phyloP scores from a whole-genome alignment of 2,113 vertebrate genomes.

The Mixornis gularis region DNA sequence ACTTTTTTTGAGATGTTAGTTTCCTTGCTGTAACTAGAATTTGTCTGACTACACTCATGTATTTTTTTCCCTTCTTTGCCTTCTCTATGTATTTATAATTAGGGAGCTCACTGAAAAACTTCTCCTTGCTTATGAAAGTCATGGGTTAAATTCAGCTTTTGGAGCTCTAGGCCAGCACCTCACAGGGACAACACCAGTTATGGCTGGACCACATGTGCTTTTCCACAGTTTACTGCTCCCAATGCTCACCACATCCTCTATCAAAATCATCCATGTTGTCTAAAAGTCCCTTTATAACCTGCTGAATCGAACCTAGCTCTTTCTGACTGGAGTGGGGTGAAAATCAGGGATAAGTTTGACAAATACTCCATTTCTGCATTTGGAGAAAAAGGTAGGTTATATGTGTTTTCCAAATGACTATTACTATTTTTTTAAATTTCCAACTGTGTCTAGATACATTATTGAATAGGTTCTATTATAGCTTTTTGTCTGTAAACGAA shows the following conservation, averaged over 20 bases:
- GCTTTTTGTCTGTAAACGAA: neutral
- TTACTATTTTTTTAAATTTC: neutral
- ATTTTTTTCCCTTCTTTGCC: neutral
- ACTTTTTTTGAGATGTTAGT: neutral
- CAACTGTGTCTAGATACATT: neutral
- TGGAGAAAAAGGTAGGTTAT: neutral
- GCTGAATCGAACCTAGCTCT: neutral
- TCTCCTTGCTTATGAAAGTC: neutral
- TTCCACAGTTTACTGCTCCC: neutral
- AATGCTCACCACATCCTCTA: neutral
- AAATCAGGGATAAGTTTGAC: neutral
- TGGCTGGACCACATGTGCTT: neutral
- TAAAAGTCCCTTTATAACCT: neutral
- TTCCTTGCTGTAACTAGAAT: neutral
- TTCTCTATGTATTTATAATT: neutral
- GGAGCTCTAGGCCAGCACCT: neutral
- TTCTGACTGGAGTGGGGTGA: neutral
- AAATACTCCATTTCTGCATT: neutral
- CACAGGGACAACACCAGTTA: neutral
- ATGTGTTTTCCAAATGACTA: neutral
- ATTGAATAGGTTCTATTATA: neutral
- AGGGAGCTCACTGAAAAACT: neutral
- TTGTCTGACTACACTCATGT: neutral
- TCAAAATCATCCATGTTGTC: neutral
- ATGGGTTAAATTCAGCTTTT: neutral